These are phyloP conservation scores for Alethe castanea DNA, from an alignment of 2,113 vertebrate species.

Conservation along the genomic window DNA sequence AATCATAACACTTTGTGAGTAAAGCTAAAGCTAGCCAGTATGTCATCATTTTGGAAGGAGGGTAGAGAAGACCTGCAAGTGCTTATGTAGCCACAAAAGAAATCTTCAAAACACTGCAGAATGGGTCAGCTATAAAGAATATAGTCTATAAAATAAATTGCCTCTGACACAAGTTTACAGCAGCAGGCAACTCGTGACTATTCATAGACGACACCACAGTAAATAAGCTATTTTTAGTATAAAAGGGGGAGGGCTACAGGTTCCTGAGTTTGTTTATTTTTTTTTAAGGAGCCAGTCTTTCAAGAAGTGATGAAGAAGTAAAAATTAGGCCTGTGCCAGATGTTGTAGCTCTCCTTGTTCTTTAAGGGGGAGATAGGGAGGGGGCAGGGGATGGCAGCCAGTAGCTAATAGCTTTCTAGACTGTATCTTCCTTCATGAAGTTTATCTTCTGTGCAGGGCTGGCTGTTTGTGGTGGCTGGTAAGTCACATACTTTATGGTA, in stretches of 20 bases:
- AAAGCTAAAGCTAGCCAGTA: background rate
- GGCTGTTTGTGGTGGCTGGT: conserved; percentile 37
- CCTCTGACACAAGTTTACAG: conserved; percentile 70
- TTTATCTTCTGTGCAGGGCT: conserved; percentile 31
- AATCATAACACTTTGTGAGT: background rate
- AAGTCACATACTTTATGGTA: conserved; percentile 40
- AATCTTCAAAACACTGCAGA: conserved; percentile 29
- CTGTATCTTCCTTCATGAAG: conserved; percentile 6
- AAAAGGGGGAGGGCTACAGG: conserved; percentile 64
- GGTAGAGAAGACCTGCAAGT: background rate
- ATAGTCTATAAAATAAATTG: conserved; percentile 29
- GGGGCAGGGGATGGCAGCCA: background rate
- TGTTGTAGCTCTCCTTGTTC: background rate
- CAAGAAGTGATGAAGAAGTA: background rate
- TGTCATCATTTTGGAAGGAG: background rate
- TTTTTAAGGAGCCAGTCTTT: conserved; percentile 56
- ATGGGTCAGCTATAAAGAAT: conserved; percentile 2
- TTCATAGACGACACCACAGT: conserved; percentile 73
- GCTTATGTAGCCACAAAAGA: background rate
- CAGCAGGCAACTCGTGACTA: conserved; percentile 72
- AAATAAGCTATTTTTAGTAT: conserved; percentile 80
- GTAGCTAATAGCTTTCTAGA: conserved; percentile 6
- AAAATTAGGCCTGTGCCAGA: background rate
- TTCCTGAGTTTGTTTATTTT: conserved; percentile 62
- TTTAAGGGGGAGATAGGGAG: background rate